Evolutionary conservation across 2,113 vertebrate genomes (phyloP), one percentile per base, ranked within the genome.

Genomic region (Nothoprocta pentlandii): DNA sequence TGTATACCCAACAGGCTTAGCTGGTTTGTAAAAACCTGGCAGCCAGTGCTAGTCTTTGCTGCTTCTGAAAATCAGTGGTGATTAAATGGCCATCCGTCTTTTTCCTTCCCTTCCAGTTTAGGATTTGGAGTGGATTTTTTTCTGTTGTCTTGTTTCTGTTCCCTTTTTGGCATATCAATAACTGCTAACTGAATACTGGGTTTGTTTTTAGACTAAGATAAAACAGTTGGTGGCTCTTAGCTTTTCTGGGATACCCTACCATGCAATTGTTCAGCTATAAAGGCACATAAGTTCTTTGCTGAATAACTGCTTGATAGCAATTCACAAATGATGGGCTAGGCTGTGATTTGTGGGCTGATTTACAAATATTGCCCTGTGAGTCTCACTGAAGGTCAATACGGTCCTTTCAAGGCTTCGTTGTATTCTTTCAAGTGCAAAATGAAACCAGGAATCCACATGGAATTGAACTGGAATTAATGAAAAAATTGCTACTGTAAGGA

Each of bases 391-490:
- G 5, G 22, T 56, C 36, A 46, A 20, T 7, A 46, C 3, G 4
- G 41, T 1, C 63, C 21, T 68, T 49, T 8, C 0, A 1, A 34
- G 9, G 0, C 3, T 69, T 64, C 6, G 4, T 4, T 39, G 3
- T 9, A 4, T 16, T 49, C 30, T 8, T 78, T 66, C 26, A 86
- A 63, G 7, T 23, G 6, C 14, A 62, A 76, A 59, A 15, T 8
- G 67, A 47, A 51, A 0, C 32, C 12, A 14, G 32, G 9, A 6
- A 34, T 51, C 30, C n/a, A 44, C 2, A 1, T 49, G 6, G 16
- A 12, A 53, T 2, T 76, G 21, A 26, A 44, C 4, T 7, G 2
- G 21, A 76, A 76, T 64, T 79, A 79, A 2, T 49, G 6, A 32
- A 66, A 73, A 61, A 56, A 47, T 21, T 4, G 1, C 2, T 67